These are phyloP conservation scores for Chirona hameri DNA, from an alignment of 2,888 invertebrate genomes.

Conservation along the genomic window DNA sequence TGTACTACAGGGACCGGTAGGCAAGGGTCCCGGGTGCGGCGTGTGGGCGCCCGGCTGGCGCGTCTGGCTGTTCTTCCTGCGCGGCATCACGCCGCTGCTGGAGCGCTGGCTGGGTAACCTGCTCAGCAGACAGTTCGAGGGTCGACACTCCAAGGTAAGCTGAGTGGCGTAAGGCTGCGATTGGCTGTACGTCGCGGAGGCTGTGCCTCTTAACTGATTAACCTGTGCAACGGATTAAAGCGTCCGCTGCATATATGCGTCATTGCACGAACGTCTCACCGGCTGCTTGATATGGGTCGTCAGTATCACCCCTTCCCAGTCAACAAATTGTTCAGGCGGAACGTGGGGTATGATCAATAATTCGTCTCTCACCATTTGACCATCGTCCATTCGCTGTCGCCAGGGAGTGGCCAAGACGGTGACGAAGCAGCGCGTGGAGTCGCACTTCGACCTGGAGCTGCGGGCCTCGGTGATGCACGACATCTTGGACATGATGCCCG, in stretches of 20 bases:
- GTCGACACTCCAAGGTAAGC: conserved; percentile 82
- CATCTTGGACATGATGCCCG: conserved; percentile 99
- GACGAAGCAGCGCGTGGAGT: conserved; percentile 98
- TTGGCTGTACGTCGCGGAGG: no score
- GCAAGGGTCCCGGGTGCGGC: conserved; percentile 97
- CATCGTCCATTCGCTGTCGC: no score
- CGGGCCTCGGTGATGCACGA: conserved; percentile 91
- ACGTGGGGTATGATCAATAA: no score
- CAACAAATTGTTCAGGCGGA: no score
- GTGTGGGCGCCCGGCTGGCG: conserved; percentile 99
- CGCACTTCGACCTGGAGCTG: conserved; percentile 97
- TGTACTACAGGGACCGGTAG: conserved; percentile 77
- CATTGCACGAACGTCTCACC: no score
- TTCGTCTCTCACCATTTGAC: no score
- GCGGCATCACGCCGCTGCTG: conserved; percentile 95
- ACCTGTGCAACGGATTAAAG: no score
- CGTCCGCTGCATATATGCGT: no score
- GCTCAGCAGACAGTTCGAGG: conserved; percentile 97
- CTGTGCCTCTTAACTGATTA: no score
- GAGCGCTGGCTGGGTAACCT: conserved; percentile 99
- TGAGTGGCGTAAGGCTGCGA: no score
- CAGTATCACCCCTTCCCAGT: no score
- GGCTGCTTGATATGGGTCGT: no score
- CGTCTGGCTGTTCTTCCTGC: conserved; percentile 99
- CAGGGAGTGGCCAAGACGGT: conserved; percentile 97